These are phyloP conservation scores for Abrostola triplasia DNA, from an alignment of 2,888 invertebrate species.

Conservation along the genomic window DNA sequence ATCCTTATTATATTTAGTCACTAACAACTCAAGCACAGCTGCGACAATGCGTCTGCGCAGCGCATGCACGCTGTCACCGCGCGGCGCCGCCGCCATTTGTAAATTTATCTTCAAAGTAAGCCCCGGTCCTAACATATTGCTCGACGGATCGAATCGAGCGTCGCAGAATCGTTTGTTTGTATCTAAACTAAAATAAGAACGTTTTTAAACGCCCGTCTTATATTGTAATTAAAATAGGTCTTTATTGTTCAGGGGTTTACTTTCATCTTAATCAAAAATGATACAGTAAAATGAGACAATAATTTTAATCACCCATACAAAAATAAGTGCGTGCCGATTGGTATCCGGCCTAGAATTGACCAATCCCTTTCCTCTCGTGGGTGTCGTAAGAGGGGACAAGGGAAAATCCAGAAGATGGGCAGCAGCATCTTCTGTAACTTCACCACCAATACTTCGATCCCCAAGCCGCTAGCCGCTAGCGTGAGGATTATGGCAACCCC, in stretches of 20 bases:
- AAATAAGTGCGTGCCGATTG: no score
- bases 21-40: conserved; percentile 69
- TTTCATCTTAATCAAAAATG: conserved; percentile 36
- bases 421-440: no score
- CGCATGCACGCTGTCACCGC: conserved; percentile 68
- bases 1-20: conserved; percentile 63
- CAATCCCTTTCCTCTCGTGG: no score
- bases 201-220: conserved; percentile 71
- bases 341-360: no score
- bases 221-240: conserved; percentile 52
- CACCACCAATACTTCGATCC: no score
- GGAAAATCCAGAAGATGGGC: no score
- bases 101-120: conserved; percentile 82
- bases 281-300: not conserved
- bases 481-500: no score
- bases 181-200: conserved; percentile 68
- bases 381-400: no score
- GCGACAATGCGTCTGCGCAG: conserved; percentile 73
- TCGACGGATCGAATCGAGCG: conserved; percentile 69
- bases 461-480: no score
- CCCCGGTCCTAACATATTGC: conserved; percentile 72
- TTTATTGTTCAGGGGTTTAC: conserved; percentile 51
- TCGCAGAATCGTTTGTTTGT: conserved; percentile 71
- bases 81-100: conserved; percentile 77
- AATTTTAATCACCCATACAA: no score